Evolutionary conservation across 2,113 vertebrate species (phyloP).

Genomic region (Python bivittatus): DNA sequence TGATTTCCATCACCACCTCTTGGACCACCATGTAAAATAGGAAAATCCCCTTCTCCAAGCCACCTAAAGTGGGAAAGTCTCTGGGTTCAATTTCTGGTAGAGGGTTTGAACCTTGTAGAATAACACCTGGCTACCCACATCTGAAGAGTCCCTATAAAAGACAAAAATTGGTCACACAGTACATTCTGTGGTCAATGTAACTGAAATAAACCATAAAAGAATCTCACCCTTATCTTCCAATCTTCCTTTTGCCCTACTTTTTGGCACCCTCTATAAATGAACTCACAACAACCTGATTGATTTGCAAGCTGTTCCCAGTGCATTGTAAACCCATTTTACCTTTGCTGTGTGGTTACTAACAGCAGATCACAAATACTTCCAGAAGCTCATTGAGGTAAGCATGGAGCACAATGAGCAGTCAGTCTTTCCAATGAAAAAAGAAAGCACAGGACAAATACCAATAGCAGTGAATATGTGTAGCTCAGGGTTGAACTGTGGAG

Average conservation of each 20-base stretch:
- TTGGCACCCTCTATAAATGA: neutral
- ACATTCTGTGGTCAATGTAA: neutral
- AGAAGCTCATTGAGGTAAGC: neutral
- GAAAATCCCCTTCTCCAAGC: neutral
- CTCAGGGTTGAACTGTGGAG: too few species aligned
- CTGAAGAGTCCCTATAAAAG: neutral
- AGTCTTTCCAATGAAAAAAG: neutral
- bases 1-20: neutral
- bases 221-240: neutral
- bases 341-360: neutral
- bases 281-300: neutral
- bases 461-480: too few species aligned
- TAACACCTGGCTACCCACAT: neutral
- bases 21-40: neutral
- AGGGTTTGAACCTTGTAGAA: neutral
- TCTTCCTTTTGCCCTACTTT: neutral
- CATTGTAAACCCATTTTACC: neutral
- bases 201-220: neutral
- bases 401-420: neutral
- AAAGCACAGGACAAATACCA: neutral
- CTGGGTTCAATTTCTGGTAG: neutral
- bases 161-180: neutral
- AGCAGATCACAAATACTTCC: neutral
- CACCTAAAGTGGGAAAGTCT: neutral
- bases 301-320: neutral